A percentile compares a stretch with the other conserved stretches of the same genome.
phyloP scores from a whole-genome alignment of 2,888 invertebrate genomes.

The Oasisia sp. region DNA sequence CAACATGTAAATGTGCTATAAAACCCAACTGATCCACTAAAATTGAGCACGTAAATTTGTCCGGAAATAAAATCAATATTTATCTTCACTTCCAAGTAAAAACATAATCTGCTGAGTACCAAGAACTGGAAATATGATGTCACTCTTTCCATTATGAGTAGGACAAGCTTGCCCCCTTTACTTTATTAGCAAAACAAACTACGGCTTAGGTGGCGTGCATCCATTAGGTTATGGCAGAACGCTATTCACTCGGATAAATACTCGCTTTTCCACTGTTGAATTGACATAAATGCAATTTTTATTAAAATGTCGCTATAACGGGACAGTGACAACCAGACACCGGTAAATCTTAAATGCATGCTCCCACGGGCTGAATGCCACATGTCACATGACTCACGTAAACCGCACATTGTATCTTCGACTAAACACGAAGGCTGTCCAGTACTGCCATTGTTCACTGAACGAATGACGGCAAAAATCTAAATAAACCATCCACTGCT shows the following conservation, averaged over 20 bases:
- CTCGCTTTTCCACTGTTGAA: background rate
- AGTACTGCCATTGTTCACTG: background rate
- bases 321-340: background rate
- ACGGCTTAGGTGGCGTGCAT: background rate
- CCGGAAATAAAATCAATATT: background rate
- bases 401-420: background rate
- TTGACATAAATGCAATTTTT: background rate
- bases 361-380: background rate
- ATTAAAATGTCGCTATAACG: background rate
- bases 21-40: background rate
- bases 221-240: slow-evolving; percentile 2
- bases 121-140: background rate
- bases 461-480: background rate
- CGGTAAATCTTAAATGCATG: background rate
- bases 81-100: background rate
- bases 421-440: background rate
- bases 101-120: background rate
- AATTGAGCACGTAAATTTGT: background rate
- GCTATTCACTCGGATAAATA: background rate
- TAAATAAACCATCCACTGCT: background rate
- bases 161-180: background rate
- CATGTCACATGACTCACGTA: background rate
- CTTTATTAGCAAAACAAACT: background rate
- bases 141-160: background rate
- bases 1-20: background rate